These are phyloP conservation scores for Dynastes grantii DNA, from an alignment of 2,888 invertebrate genomes.

Conservation along the genomic window DNA sequence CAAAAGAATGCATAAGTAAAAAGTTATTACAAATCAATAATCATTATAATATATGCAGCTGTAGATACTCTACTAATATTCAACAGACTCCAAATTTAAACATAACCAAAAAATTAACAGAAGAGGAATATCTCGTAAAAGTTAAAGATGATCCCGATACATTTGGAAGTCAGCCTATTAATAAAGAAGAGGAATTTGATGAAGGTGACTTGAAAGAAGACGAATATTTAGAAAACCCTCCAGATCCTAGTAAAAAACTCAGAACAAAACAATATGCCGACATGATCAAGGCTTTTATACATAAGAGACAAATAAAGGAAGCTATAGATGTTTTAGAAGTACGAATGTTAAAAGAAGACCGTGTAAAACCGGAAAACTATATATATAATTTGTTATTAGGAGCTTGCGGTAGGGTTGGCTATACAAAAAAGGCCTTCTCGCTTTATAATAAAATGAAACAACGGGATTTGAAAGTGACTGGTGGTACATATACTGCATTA, in stretches of 20 bases:
- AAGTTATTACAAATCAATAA: no score
- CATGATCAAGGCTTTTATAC: conserved; percentile 79
- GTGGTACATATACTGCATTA: conserved; percentile 86
- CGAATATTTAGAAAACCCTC: conserved; percentile 73
- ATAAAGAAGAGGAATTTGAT: conserved; percentile 66
- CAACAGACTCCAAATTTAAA: conserved; percentile 11
- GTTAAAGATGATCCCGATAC: conserved; percentile 73
- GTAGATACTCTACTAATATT: conserved; percentile 16
- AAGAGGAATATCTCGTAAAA: conserved; percentile 64
- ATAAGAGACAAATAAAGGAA: conserved; percentile 79
- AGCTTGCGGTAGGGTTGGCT: conserved; percentile 87
- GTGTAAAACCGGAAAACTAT: conserved; percentile 84
- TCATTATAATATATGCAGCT: no score
- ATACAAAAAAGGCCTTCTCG: conserved; percentile 88
- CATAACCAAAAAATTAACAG: conserved; percentile 51
- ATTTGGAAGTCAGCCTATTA: conserved; percentile 72
- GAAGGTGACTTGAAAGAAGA: conserved; percentile 78
- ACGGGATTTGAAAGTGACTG: conserved; percentile 78
- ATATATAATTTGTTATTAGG: conserved; percentile 89
- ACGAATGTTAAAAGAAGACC: conserved; percentile 84
- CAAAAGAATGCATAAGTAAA: no score
- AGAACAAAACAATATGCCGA: conserved; percentile 79
- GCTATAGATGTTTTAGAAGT: conserved; percentile 86
- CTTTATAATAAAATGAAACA: conserved; percentile 89
- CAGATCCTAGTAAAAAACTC: conserved; percentile 72